Percentiles rank a stretch among this genome's conserved stretches.
Evolutionary conservation across 92 coral and sea anemone genomes (phyloP).

Genomic region (Actinernus sp.): DNA sequence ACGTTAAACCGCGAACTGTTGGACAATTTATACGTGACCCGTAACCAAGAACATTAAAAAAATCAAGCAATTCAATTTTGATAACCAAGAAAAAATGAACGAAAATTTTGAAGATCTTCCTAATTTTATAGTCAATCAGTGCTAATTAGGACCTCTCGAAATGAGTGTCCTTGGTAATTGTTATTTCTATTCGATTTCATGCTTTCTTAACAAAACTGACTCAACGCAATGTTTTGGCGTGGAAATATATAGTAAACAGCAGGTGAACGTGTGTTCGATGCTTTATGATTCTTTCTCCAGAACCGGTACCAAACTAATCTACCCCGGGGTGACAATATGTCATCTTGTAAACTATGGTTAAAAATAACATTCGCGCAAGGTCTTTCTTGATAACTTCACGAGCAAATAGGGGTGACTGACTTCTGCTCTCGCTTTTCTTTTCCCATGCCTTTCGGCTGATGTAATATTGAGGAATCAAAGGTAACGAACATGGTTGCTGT

Average conservation of each 20-base stretch:
- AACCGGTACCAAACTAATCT: neutral
- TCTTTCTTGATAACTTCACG: neutral
- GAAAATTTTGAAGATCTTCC: too few species aligned
- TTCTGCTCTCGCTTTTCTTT: neutral
- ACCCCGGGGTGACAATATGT: neutral
- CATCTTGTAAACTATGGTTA: constrained; percentile 3
- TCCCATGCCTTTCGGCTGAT: neutral
- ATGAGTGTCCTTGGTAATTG: too few species aligned
- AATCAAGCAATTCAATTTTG: constrained; percentile 11
- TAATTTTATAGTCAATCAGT: too few species aligned
- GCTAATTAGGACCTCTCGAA: too few species aligned
- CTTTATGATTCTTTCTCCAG: neutral
- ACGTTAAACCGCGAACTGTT: constrained; percentile 11
- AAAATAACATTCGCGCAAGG: constrained; percentile 19
- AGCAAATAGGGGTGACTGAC: neutral
- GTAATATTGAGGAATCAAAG: neutral
- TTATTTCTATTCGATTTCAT: neutral
- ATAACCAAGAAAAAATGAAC: neutral
- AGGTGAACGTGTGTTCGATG: neutral
- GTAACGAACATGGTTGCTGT: neutral
- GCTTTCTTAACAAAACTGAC: neutral
- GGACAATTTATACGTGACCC: neutral
- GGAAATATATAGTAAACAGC: too few species aligned
- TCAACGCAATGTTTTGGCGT: neutral
- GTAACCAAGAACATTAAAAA: constrained; percentile 6